phyloP scores from a whole-genome alignment of 1,140 invertebrate genomes.

The Cheumatopsyche charites region DNA sequence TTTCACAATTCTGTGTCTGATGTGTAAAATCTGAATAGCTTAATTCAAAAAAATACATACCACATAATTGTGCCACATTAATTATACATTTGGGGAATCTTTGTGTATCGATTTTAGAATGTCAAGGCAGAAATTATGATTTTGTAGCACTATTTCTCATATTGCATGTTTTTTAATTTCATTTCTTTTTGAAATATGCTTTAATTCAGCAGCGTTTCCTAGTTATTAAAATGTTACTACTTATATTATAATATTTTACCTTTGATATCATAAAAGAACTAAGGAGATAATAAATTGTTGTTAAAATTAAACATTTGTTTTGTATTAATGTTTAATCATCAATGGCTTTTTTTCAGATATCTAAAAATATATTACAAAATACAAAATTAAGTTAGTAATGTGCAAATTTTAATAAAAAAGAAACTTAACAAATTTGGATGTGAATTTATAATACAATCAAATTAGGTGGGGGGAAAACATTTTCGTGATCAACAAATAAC shows the following conservation, averaged over 20 bases:
- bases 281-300: slow-evolving; percentile 30
- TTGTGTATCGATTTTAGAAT: not conserved
- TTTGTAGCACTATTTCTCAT: not conserved
- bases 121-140: not conserved
- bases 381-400: no score
- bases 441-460: no score
- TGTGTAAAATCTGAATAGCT: slow-evolving; percentile 17
- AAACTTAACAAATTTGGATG: no score
- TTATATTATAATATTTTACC: slow-evolving; percentile 28
- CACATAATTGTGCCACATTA: slow-evolving; percentile 17
- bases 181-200: slow-evolving; percentile 12
- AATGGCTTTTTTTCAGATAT: not conserved
- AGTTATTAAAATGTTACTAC: slow-evolving; percentile 18
- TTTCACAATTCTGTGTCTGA: slow-evolving; percentile 16
- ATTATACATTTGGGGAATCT: not conserved
- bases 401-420: no score
- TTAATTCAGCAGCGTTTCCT: slow-evolving; percentile 6
- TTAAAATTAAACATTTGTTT: slow-evolving; percentile 18
- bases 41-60: no score
- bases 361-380: not conserved
- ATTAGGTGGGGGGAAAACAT: no score
- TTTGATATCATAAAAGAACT: slow-evolving; percentile 24
- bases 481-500: no score
- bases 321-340: not conserved
- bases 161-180: slow-evolving; percentile 3